Percentiles rank a stretch among this genome's conserved stretches.
These are phyloP conservation scores for Phyllotreta cruciferae DNA, from an alignment of 2,888 invertebrate genomes.

Conservation along the genomic window DNA sequence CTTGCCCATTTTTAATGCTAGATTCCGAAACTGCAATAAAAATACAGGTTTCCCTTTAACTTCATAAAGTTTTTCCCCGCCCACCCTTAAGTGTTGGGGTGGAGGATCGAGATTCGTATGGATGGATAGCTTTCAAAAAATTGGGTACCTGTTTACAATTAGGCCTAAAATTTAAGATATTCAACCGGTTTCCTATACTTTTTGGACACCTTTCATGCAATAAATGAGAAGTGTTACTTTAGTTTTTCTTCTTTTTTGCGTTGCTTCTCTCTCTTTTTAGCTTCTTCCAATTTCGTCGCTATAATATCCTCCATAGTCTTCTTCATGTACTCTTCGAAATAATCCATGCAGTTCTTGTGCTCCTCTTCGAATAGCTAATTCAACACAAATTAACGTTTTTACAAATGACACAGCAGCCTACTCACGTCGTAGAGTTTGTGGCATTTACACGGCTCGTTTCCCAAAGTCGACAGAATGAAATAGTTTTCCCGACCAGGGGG, in stretches of 20 bases:
- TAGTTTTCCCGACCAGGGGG: conserved; percentile 52
- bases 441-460: conserved; percentile 51
- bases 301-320: conserved; percentile 32
- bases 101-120: too few relatives aligned
- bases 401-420: neutral
- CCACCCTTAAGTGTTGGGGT: too few relatives aligned
- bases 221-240: neutral
- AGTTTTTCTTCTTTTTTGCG: conserved; percentile 14
- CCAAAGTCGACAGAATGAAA: conserved; percentile 49
- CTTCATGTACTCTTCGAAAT: conserved; percentile 35
- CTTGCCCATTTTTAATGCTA: too few relatives aligned
- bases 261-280: conserved; percentile 6
- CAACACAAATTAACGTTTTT: neutral
- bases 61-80: too few relatives aligned
- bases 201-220: too few relatives aligned
- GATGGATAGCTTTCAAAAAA: too few relatives aligned
- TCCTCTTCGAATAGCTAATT: conserved; percentile 43
- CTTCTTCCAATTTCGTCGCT: conserved; percentile 28
- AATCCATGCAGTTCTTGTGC: conserved; percentile 48
- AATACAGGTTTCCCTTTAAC: too few relatives aligned
- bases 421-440: conserved; percentile 46
- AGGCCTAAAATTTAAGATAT: too few relatives aligned
- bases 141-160: too few relatives aligned
- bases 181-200: too few relatives aligned
- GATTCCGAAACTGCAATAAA: too few relatives aligned